phyloP scores from a whole-genome alignment of 2,797 vertebrate genomes.

The Distichodus sexfasciatus region DNA sequence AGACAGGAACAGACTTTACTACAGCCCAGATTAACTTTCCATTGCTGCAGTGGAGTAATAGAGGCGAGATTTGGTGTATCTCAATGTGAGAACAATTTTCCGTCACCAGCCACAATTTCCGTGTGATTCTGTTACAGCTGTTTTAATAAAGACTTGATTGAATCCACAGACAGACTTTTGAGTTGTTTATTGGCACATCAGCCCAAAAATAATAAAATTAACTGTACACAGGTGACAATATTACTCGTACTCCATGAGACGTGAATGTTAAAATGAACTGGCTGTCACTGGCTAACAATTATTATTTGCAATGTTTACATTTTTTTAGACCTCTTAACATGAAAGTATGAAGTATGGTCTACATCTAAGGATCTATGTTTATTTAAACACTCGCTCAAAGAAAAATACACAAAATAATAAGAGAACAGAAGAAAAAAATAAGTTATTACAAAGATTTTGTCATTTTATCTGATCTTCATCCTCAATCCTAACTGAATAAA shows the following conservation, averaged over 20 bases:
- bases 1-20: slow-evolving; percentile 13
- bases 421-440: background rate
- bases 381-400: too few relatives aligned
- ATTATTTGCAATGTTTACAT: too few relatives aligned
- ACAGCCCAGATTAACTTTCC: slow-evolving; percentile 23
- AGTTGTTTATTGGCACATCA: background rate
- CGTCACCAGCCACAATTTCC: background rate
- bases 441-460: background rate
- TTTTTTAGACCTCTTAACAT: too few relatives aligned
- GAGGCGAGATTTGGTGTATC: background rate
- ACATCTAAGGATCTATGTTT: too few relatives aligned
- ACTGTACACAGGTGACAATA: too few relatives aligned
- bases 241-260: too few relatives aligned
- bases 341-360: too few relatives aligned
- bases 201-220: background rate
- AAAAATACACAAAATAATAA: background rate
- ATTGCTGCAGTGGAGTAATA: background rate
- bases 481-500: slow-evolving; percentile 14
- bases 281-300: too few relatives aligned
- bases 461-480: too few relatives aligned
- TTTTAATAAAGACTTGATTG: background rate
- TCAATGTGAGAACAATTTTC: background rate
- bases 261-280: too few relatives aligned
- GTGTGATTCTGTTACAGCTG: too few relatives aligned
- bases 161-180: too few relatives aligned